Evolutionary conservation across 2,797 vertebrate species (phyloP), one percentile per base, ranked within the genome.

Genomic region (Florisuga fusca): DNA sequence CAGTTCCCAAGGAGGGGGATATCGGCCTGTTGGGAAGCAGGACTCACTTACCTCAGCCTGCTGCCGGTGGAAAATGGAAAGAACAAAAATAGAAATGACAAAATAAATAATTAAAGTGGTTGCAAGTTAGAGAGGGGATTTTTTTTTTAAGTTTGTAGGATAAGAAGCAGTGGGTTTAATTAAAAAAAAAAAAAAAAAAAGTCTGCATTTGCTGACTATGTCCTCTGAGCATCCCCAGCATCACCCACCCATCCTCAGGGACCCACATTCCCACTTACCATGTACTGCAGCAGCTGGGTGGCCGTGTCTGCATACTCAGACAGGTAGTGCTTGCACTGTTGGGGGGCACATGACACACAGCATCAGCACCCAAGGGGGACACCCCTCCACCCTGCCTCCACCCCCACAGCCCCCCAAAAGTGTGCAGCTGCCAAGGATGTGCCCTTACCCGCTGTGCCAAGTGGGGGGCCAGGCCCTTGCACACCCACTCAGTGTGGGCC

Each of bases 251-350:
- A 51, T 48, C 15, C 16, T 0, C 0, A 19, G 25, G 10, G 29
- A 48, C 15, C 54, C 4, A 2, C n/a, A 34, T 31, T 7, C 46
- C 31, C 11, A 79, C 99, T 98, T 97, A 99, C 99, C 99, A 99
- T 97, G 26, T 98, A 97, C 97, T 89, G 97, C 84, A 99, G 94
- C 97, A 98, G 97, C 82, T 97, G 95, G 36, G 98, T 7, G 7
- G 98, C 95, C 0, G 95, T 26, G 9, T 95, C 84, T 0, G 82
- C 95, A 3, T 99, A 98, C 94, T 98, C 91, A 9, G 92, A 93
- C 79, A 99, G 45, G 21, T 99, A 99, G 93, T 84, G 94, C 97
- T 98, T 99, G 95, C 99, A 99, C 99, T 99, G 97, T 12, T 43
- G 55, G 22, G 92, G 36, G 85, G 36, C 13, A 51, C 23, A 46